phyloP scores from a whole-genome alignment of 2,113 vertebrate species.

The Opisthocomus hoazin region DNA sequence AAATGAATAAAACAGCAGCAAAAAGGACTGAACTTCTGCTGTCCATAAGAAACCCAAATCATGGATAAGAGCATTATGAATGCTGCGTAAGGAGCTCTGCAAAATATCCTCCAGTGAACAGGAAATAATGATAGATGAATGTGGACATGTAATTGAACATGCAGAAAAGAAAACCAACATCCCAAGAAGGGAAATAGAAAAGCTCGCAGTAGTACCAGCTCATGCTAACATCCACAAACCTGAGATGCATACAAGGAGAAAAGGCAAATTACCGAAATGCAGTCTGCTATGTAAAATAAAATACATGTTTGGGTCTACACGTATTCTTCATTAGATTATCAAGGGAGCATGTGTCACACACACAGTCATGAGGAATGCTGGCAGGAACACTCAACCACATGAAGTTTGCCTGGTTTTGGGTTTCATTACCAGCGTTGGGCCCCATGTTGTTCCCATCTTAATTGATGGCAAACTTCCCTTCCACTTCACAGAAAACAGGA shows the following conservation, averaged over 20 bases:
- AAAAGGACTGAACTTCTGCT: constrained; percentile 14
- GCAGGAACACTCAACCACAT: neutral
- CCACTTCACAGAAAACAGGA: neutral
- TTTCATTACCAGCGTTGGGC: neutral
- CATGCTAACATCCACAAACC: neutral
- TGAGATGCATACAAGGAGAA: neutral
- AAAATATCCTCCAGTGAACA: constrained; percentile 33
- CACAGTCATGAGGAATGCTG: neutral
- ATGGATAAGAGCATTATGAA: neutral
- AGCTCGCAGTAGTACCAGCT: neutral
- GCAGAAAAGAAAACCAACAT: constrained; percentile 13
- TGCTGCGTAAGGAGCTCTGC: neutral
- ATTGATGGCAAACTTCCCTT: neutral
- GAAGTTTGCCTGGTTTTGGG: neutral
- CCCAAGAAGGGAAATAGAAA: constrained; percentile 10
- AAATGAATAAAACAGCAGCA: neutral
- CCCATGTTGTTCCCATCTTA: neutral
- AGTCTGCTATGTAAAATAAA: neutral
- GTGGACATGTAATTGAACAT: constrained; percentile 37
- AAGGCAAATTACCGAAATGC: neutral
- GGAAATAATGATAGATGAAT: constrained; percentile 54
- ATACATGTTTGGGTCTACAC: neutral
- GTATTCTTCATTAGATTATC: neutral
- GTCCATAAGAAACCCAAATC: constrained; percentile 35
- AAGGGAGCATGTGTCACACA: constrained; percentile 4